A percentile compares a stretch with the other conserved stretches of the same genome.
Conservation (phyloP, 2,888 invertebrate species). For the Amblyteles armatorius region DNA sequence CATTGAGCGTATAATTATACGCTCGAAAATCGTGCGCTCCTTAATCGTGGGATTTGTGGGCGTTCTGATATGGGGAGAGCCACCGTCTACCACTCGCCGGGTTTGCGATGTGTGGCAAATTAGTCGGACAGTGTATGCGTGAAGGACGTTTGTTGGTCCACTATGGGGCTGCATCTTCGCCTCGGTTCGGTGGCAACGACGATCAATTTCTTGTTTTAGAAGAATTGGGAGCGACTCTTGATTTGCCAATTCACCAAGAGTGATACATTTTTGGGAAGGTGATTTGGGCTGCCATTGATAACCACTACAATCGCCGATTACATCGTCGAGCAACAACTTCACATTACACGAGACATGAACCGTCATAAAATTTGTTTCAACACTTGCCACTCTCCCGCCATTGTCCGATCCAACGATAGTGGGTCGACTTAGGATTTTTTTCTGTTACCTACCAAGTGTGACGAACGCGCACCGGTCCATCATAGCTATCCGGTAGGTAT, state of each 20-base stretch:
- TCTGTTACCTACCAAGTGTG: background rate
- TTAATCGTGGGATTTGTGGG: constrained; percentile 70
- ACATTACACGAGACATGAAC: background rate
- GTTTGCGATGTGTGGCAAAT: constrained; percentile 11
- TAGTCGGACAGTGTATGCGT: constrained; percentile 26
- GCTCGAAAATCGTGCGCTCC: constrained; percentile 72
- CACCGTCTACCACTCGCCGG: background rate
- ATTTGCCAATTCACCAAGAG: too few relatives aligned
- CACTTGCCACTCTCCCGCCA: background rate
- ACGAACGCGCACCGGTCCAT: background rate
- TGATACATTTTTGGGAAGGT: too few relatives aligned
- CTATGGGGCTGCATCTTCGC: constrained; percentile 2
- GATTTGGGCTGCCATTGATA: too few relatives aligned
- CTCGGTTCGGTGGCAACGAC: background rate
- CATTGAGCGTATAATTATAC: constrained; percentile 74
- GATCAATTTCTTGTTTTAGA: background rate
- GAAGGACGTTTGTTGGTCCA: constrained; percentile 61
- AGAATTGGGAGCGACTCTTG: background rate
- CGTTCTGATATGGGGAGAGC: constrained; percentile 53
- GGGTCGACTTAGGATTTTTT: background rate
- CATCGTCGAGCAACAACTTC: background rate
- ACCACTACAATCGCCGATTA: background rate
- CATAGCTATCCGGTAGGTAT: background rate
- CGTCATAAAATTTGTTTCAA: background rate
- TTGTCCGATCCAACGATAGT: background rate